A percentile compares a stretch with the other conserved stretches of the same genome.
Evolutionary conservation across 2,113 vertebrate genomes (phyloP).

Genomic region (Polypterus bichir): DNA sequence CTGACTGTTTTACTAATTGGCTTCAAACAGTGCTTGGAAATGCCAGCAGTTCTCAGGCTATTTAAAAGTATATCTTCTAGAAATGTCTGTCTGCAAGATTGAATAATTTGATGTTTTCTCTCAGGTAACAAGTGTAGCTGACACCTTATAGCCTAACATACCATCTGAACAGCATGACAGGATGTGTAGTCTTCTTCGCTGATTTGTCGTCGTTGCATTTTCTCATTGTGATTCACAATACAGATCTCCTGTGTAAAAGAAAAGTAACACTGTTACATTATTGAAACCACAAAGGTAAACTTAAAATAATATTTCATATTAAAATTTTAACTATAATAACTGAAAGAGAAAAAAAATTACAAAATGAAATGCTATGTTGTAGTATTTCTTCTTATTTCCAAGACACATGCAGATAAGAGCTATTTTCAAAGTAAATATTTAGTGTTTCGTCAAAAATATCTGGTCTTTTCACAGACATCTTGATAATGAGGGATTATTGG

Average conservation of each 20-base stretch:
- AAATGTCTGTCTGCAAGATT: background rate
- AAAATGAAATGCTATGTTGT: no score
- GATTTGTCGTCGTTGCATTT: conserved; percentile 61
- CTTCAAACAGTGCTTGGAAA: background rate
- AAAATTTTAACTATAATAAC: no score
- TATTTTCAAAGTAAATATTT: no score
- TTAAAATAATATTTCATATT: no score
- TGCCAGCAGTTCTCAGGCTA: no score
- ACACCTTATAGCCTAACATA: conserved; percentile 27
- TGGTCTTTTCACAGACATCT: no score
- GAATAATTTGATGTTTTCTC: background rate
- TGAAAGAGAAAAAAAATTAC: no score
- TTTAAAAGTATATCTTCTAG: background rate
- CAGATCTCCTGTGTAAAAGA: conserved; percentile 73
- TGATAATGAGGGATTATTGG: no score
- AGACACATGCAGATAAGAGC: no score
- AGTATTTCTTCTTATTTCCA: no score
- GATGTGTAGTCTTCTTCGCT: conserved; percentile 40
- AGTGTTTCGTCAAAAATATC: no score
- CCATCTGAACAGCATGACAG: conserved; percentile 50
- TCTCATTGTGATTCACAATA: conserved; percentile 82
- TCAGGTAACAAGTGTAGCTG: background rate
- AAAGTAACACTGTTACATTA: conserved; percentile 4
- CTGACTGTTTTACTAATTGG: background rate
- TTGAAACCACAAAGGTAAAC: background rate